A percentile compares a stretch with the other conserved stretches of the same genome.
Conservation (phyloP, 2,797 vertebrate genomes). For the Neostethus bicornis region DNA sequence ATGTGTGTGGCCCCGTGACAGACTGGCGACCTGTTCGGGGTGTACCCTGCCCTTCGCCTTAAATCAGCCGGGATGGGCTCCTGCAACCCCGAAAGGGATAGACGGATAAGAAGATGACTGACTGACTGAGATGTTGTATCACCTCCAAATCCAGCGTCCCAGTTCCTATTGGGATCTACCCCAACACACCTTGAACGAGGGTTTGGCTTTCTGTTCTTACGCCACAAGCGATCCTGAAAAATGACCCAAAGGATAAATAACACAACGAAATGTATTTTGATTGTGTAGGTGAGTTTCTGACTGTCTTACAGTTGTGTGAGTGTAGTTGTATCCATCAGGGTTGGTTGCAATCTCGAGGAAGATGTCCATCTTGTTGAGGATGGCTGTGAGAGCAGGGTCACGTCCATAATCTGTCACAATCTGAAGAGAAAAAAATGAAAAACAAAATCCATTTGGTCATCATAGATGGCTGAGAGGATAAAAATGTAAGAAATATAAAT, state of each 20-base stretch:
- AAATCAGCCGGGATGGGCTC: no score
- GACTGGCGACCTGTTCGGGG: no score
- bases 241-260: no score
- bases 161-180: conserved; percentile 95
- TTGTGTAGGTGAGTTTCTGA: not conserved
- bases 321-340: conserved; percentile 88
- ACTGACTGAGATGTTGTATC: no score
- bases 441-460: not conserved
- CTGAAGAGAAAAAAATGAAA: conserved; percentile 72
- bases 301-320: conserved; percentile 81
- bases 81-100: no score
- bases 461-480: not conserved
- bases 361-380: conserved; percentile 89
- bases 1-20: no score
- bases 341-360: conserved; percentile 92
- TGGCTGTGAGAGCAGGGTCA: conserved; percentile 76
- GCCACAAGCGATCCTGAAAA: conserved; percentile 93
- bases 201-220: conserved; percentile 89
- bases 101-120: no score
- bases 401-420: conserved; percentile 82
- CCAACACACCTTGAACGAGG: conserved; percentile 80
- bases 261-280: no score
- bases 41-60: no score
- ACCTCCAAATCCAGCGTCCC: conserved; percentile 92
- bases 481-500: not conserved